Evolutionary conservation across 2,797 vertebrate species (phyloP), one percentile per base, ranked within the genome.

Genomic region (Coracias cyanogaster): DNA sequence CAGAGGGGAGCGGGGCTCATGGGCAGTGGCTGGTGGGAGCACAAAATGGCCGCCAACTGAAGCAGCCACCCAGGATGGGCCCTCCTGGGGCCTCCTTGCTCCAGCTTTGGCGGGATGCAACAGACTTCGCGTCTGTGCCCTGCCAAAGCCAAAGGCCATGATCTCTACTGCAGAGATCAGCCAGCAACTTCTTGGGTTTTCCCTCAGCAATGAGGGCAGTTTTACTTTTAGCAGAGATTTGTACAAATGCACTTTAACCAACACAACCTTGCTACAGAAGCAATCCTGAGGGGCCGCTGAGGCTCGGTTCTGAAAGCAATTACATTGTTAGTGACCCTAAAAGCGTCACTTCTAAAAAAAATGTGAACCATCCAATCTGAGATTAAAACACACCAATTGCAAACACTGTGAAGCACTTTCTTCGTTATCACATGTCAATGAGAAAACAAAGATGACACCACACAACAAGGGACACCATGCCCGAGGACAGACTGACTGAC

Each of bases 21-120:
- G 0, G 54, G 46, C 37, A 43, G 11, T 7, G 15, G 60, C 26
- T 37, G 60, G 35, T 9, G 18, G 13, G 33, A 67, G 17, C 33
- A 29, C 2, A 1, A 57, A 70, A 64, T 15, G 37, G 28, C 8
- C 0, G 1, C 1, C 0, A 64, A 37, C 7, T 5, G 3, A 43
- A 21, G 52, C 0, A 0, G 41, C 0, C 3, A 20, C 10, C 22
- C 43, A 13, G 28, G 37, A 51, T 9, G n/a, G 54, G 29, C 52
- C 54, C 1, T 2, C 37, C 37, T 7, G 1, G 2, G 12, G 58
- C 10, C n/a, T 89, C 22, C 12, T 21, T 58, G 45, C 22, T 72
- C 37, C 1, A 6, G 31, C 9, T 81, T 57, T 22, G 21, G 33
- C 2, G 15, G 18, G 25, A 49, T 49, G 28, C 74, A 76, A 84